phyloP scores from a whole-genome alignment of 2,797 vertebrate species.

The Mastacembelus armatus region DNA sequence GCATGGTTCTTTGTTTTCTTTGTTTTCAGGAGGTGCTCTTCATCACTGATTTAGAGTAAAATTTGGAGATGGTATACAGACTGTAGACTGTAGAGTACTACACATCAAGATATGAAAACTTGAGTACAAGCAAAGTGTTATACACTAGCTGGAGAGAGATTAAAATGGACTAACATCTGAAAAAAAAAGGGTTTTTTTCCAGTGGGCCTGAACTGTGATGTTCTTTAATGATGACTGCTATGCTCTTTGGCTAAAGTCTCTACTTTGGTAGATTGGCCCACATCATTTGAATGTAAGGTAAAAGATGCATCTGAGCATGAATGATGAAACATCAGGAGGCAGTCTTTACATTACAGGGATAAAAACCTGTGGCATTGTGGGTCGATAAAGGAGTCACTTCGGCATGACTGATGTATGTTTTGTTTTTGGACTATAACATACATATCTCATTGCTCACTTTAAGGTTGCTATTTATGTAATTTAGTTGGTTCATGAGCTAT shows the following conservation, averaged over 20 bases:
- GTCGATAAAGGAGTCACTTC: slow-evolving; percentile 2
- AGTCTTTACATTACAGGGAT: background rate
- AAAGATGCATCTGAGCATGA: slow-evolving; percentile 35
- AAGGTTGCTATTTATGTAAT: background rate
- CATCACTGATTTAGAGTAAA: slow-evolving; percentile 2
- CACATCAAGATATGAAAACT: slow-evolving; percentile 34
- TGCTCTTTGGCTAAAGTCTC: slow-evolving; percentile 18
- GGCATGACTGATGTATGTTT: background rate
- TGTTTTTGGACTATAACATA: background rate
- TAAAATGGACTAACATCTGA: slow-evolving; percentile 46
- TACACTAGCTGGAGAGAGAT: slow-evolving; percentile 27
- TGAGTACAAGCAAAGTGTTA: slow-evolving; percentile 21
- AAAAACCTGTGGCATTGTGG: background rate
- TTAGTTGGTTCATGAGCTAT: background rate
- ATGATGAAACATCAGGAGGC: slow-evolving; percentile 14
- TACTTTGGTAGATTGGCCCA: slow-evolving; percentile 10
- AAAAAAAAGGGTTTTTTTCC: slow-evolving; percentile 26
- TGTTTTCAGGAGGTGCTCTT: background rate
- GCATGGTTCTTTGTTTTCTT: background rate
- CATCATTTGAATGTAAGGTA: slow-evolving; percentile 16
- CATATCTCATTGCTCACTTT: too few species aligned
- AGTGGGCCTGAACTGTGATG: slow-evolving; percentile 34
- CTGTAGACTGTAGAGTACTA: slow-evolving; percentile 16
- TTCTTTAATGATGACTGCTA: slow-evolving; percentile 14
- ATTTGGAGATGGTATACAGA: background rate